A percentile compares a stretch with the other conserved stretches of the same genome.
These are phyloP conservation scores for Rhynchophorus ferrugineus DNA, from an alignment of 1,140 invertebrate genomes.

Conservation along the genomic window DNA sequence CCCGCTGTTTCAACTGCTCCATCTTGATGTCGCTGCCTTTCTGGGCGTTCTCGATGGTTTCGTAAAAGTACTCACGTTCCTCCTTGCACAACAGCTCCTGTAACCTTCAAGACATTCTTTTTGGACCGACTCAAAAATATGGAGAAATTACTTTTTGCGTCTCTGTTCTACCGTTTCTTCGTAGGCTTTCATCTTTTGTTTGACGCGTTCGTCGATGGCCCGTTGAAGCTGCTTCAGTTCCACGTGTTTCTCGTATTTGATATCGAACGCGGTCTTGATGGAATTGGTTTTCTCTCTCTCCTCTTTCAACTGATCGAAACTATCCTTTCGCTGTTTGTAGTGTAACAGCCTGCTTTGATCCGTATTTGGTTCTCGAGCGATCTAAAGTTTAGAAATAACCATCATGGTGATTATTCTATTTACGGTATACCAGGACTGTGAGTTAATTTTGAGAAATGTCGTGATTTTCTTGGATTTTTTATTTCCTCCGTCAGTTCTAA, in stretches of 20 bases:
- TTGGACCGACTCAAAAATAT: background rate
- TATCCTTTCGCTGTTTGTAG: constrained; percentile 25
- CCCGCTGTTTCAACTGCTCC: constrained; percentile 32
- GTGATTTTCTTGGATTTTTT: too few species aligned
- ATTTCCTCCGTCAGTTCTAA: too few species aligned
- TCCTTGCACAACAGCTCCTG: constrained; percentile 31
- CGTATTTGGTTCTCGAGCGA: constrained; percentile 25
- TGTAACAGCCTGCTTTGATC: constrained; percentile 25
- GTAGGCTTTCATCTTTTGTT: constrained; percentile 30
- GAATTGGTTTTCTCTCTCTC: background rate
- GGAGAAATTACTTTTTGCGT: constrained; percentile 28
- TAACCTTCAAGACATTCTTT: constrained; percentile 25
- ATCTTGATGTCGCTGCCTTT: constrained; percentile 30
- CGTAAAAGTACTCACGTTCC: constrained; percentile 29
- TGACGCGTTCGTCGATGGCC: constrained; percentile 23
- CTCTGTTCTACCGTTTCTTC: constrained; percentile 31
- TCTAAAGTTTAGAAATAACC: constrained; percentile 20
- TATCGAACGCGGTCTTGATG: constrained; percentile 1
- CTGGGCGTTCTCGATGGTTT: constrained; percentile 34
- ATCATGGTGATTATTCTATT: background rate
- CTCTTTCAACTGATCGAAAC: constrained; percentile 5
- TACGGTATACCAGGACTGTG: background rate
- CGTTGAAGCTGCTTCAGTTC: constrained; percentile 22
- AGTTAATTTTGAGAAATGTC: too few species aligned
- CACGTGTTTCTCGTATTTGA: constrained; percentile 26